Base-by-base conservation (phyloP, 2,797 vertebrate genomes). In the Coluber constrictor region DNA sequence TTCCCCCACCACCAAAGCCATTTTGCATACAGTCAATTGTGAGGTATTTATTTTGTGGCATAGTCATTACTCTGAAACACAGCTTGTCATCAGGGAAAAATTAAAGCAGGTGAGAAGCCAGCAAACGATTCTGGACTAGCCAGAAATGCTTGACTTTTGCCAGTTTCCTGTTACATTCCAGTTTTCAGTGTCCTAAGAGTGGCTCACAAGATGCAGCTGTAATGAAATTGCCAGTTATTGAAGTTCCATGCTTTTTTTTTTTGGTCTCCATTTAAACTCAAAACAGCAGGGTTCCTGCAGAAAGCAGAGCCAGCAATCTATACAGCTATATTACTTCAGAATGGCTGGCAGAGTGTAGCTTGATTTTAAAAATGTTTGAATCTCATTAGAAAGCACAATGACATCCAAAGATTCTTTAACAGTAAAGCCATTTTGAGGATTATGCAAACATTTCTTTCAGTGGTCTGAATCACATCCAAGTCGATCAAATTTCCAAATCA, bases 21-120 rank as follows among this genome's bases (percentile, higher is more conserved):
- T 94, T 94, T 94, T 94, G 94, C 94, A 95, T 96, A 94, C 96
- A 96, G 95, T 93, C 94, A 95, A 95, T 96, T 94, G 94, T 93
- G 95, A 94, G 90, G 86, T 47, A 91, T 95, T 96, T 94, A 95
- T 96, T 96, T 96, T 91, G 61, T 94, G 93, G 59, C 59, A 92
- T 83, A 57, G 95, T 97, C 95, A 93, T 95, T 97, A 94, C 93
- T 97, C 95, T 94, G 86, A 94, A 96, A 93, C 92, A 94, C 93
- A 91, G 93, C 89, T 95, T 96, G 93, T 96, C 95, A 96, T 96
- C 96, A 96, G 95, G 92, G 96, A 94, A 95, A 97, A 96, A 95
- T 93, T 96, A 96, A 96, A 92, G 29, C 94, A 95, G 92, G 95
- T 94, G 93, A 97, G 93, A 93, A 94, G 93, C 94, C 96, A 96